Percentiles rank a stretch among this genome's conserved stretches.
Evolutionary conservation across 2,113 vertebrate genomes (phyloP).

Genomic region (Mastomys coucha): DNA sequence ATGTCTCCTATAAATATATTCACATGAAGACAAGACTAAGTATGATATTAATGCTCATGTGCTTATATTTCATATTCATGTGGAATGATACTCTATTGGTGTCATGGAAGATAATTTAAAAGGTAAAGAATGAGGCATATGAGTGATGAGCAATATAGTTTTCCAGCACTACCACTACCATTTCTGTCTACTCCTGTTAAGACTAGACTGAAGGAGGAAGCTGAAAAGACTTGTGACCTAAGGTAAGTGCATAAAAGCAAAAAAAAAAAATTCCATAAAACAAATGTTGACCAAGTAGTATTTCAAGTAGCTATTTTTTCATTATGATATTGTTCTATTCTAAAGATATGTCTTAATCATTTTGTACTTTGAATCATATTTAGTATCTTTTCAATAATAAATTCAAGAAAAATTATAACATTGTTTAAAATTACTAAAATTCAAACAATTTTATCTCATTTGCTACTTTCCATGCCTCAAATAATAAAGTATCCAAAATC

Average conservation of each 20-base stretch:
- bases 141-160: background rate
- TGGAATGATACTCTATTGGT: background rate
- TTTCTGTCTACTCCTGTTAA: background rate
- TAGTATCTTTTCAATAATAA: conserved; percentile 7
- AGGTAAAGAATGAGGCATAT: background rate
- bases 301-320: background rate
- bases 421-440: background rate
- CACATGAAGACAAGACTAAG: background rate
- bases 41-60: background rate
- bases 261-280: background rate
- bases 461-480: background rate
- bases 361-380: background rate
- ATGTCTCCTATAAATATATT: too few relatives aligned
- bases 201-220: background rate
- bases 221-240: background rate
- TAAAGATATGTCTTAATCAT: background rate
- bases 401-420: background rate
- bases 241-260: conserved; percentile 20
- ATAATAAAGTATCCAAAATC: background rate
- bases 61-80: background rate
- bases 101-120: background rate
- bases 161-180: background rate
- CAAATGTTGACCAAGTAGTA: background rate
- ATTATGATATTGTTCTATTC: background rate
- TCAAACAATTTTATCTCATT: conserved; percentile 34